Percentiles rank a stretch among this genome's conserved stretches.
Evolutionary conservation across 2,797 vertebrate species (phyloP).

Genomic region (Synaphobranchus kaupii): DNA sequence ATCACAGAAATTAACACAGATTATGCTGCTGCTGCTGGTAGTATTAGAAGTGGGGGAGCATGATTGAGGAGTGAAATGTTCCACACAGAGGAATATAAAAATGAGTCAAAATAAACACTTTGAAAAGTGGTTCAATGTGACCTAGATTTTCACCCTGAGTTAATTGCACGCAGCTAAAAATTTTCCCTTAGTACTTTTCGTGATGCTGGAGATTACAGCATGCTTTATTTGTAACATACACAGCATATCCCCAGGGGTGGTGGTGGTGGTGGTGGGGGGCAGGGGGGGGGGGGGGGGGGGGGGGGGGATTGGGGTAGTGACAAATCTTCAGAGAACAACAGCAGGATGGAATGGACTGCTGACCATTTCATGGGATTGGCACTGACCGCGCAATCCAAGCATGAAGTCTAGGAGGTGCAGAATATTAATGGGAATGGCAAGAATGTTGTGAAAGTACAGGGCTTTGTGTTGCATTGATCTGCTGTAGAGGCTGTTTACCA

Average conservation of each 20-base stretch:
- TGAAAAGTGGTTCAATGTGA: conserved; percentile 13
- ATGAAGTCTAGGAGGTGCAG: neutral
- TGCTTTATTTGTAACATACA: conserved; percentile 11
- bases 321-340: neutral
- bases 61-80: conserved; percentile 3
- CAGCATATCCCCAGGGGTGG: neutral
- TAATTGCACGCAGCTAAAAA: conserved; percentile 27
- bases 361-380: neutral
- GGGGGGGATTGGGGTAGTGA: neutral
- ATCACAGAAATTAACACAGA: neutral
- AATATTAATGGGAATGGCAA: neutral
- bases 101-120: conserved; percentile 9
- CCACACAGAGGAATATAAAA: conserved; percentile 19
- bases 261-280: neutral
- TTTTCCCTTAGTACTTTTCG: conserved; percentile 1
- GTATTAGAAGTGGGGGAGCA: neutral
- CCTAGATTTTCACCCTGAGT: conserved; percentile 31
- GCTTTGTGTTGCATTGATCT: neutral
- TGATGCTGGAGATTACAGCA: neutral
- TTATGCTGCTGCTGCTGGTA: neutral
- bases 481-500: neutral
- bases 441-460: neutral
- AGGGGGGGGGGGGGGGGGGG: neutral
- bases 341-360: neutral
- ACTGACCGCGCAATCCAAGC: neutral